These are phyloP conservation scores for Festucalex cinctus DNA, from an alignment of 2,113 vertebrate species.

Conservation along the genomic window DNA sequence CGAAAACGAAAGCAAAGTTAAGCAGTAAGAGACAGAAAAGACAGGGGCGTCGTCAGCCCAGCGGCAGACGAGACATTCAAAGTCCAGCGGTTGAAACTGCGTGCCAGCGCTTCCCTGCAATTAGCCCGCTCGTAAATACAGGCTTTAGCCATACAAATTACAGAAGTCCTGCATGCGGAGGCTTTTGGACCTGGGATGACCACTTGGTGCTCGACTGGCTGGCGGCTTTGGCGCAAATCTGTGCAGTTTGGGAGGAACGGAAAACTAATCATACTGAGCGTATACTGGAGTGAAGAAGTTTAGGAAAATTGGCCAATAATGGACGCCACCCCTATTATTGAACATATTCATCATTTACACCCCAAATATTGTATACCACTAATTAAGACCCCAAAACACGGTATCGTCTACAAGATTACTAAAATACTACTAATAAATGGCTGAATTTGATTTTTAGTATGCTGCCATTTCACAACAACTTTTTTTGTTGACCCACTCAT, in stretches of 20 bases:
- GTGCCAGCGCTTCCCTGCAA: conserved; percentile 68
- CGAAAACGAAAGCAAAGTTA: conserved; percentile 19
- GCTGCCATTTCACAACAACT: too few relatives aligned
- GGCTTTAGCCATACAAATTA: conserved; percentile 69
- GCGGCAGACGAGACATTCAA: conserved; percentile 62
- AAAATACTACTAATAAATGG: too few relatives aligned
- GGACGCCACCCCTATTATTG: not conserved
- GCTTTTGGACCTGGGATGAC: conserved; percentile 48
- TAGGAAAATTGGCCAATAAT: not conserved
- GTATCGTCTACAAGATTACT: too few relatives aligned
- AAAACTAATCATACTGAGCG: not conserved
- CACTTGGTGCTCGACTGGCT: conserved; percentile 5
- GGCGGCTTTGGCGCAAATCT: not conserved
- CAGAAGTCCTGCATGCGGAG: conserved; percentile 61
- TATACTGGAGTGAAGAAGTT: not conserved
- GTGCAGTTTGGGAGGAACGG: not conserved
- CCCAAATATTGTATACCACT: too few relatives aligned
- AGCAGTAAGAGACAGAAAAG: conserved; percentile 22
- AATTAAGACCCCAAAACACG: too few relatives aligned
- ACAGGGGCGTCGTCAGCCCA: conserved; percentile 45
- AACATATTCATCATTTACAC: not conserved
- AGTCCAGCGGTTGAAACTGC: conserved; percentile 62
- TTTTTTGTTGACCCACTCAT: too few relatives aligned
- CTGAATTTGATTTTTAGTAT: too few relatives aligned
- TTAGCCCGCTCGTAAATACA: conserved; percentile 73